Base-by-base conservation (phyloP, 2,888 invertebrate species). In the Tridacna crocea region DNA sequence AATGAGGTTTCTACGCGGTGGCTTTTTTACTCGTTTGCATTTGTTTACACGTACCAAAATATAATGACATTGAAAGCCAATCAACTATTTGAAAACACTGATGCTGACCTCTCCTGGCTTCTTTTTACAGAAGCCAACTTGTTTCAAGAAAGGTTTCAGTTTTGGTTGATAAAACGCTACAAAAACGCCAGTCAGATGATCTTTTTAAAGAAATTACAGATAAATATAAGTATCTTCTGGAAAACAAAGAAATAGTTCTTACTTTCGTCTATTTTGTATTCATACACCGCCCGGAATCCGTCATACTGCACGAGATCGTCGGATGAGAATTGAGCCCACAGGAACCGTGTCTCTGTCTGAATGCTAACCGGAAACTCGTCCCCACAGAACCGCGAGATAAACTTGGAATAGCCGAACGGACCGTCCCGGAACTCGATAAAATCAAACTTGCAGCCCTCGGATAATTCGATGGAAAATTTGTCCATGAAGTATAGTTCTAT, bases 341-440 rank as follows among this genome's bases (percentile, higher is more conserved):
- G 95, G 94, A 96, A 96, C 70, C 97, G 95, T 87, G 96, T 96
- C 81, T 96, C 96, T 24, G 97, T 97, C 77, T 96, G 96, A 89
- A 97, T 96, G 93, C 96, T 96, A 0, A 84, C 84, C 36, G 97
- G 97, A 92, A 96, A 97, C 76, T 96, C 95, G 77, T 96, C 95
- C 76, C 97, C 97, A 92, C 97, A 98, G 93, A 95, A 97, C 89
- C 95, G 96, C n/a, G 96, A 91, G 22, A 93, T 86, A 17, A 91
- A 86, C n/a, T 92, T 91, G 8, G 93, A 94, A 85, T 94, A 94
- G 17, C 90, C 91, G 70, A 97, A 96, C 70, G 96, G 96, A 0
- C 98, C 98, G 93, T 98, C 97, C 77, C 97, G 96, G 77, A 98
- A 96, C 95, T 97, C 97, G 88, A 98, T 95, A 94, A 95, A 97